A percentile compares a stretch with the other conserved stretches of the same genome.
Conservation (phyloP, 2,888 invertebrate genomes). For the Agonopterix alstromeriana region DNA sequence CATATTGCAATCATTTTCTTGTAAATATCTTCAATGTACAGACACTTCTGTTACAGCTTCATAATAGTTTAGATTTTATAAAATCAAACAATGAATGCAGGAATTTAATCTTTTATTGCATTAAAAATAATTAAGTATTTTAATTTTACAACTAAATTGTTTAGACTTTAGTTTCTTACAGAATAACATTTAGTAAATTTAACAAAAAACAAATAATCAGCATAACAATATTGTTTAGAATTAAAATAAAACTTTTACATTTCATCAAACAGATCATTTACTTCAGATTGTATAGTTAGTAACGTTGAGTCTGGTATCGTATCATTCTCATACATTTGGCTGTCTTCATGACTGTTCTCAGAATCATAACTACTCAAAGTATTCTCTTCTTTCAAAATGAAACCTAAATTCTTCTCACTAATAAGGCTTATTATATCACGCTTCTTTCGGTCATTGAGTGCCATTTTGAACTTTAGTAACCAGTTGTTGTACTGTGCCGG, state of each 20-base stretch:
- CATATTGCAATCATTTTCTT: too few species aligned
- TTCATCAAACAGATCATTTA: constrained; percentile 64
- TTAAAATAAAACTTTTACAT: constrained; percentile 30
- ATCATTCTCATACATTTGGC: constrained; percentile 62
- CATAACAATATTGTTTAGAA: background rate
- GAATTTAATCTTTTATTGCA: background rate
- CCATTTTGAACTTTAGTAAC: constrained; percentile 48
- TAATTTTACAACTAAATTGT: too few species aligned
- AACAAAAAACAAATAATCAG: background rate
- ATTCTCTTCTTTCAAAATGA: constrained; percentile 56
- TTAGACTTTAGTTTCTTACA: background rate
- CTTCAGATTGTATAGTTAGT: constrained; percentile 46
- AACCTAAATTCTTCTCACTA: constrained; percentile 39
- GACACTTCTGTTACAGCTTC: too few species aligned
- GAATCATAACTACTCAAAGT: constrained; percentile 40
- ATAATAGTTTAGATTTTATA: too few species aligned
- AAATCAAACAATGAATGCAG: background rate
- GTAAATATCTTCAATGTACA: too few species aligned
- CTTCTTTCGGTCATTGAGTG: constrained; percentile 39
- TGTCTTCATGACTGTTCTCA: constrained; percentile 47
- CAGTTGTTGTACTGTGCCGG: constrained; percentile 57
- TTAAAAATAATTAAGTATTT: background rate
- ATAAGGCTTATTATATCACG: constrained; percentile 37
- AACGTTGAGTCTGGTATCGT: constrained; percentile 52
- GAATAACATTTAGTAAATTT: background rate